Base-by-base conservation (phyloP, 1,140 invertebrate genomes). In the Papilio helenus region DNA sequence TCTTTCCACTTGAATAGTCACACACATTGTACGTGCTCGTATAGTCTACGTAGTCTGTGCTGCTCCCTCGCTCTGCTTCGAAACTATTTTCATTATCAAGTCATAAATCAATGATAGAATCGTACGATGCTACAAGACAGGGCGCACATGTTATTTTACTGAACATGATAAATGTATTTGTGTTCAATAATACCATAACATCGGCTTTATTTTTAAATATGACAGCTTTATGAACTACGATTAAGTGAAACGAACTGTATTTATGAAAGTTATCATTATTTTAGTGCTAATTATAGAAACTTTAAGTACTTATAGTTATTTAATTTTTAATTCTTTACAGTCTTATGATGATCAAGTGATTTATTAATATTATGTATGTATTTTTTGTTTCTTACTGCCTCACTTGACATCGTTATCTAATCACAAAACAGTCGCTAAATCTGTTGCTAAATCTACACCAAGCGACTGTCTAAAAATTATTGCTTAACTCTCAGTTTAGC, bases 21-120 rank as follows among this genome's bases (percentile, higher is more conserved):
- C 81, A 86, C 86, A 87, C 26, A 68, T 29, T 68, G 23, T 68
- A 26, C 58, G 58, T 23, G 20, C 55, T 23, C 20, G 9, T 14
- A n/a, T n/a, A 61, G 10, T 82, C 82, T 82, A 58, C 49, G 46
- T 39, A 65, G 55, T 83, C 83, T 85, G 87, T 61, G 81, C 83
- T 81, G 82, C 79, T 42, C 76, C 81, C 77, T 81, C 80, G 81
- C 82, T 84, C 79, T 74, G 82, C 85, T 85, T 85, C 85, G 85
- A 88, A 94, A 93, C 91, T 93, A 93, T 93, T 94, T 94, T 92
- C 92, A 93, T 90, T 91, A 94, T 91, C 88, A 87, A 87, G 82
- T 86, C 88, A 92, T 93, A 93, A 94, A 93, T 94, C 92, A 94
- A 86, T 89, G 90, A 93, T 90, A 87, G 86, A 89, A 92, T 91